Evolutionary conservation across 2,113 vertebrate genomes (phyloP), one percentile per base, ranked within the genome.

Genomic region (Hyperopisus bebe): DNA sequence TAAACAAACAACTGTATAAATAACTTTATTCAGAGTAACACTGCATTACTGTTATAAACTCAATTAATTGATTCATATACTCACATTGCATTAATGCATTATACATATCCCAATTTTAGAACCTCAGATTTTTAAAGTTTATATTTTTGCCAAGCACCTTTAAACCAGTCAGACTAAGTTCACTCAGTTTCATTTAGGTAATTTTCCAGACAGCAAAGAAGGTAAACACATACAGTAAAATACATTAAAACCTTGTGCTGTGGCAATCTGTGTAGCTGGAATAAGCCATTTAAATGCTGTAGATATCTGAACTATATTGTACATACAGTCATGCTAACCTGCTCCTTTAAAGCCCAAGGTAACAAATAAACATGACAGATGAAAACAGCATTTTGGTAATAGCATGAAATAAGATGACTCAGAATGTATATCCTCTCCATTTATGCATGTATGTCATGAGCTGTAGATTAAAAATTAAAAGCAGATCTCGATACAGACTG

Each of bases 1-100:
- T 39, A 27, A 50, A 86, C 50, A 87, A 53, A 87, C 27, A 87
- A 55, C 85, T 55, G 48, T 87, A 53, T 87, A 55, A 87, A 87
- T 87, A 87, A 55, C 21, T 24, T n/a, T 47, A 84, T 84, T 46
- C 82, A 46, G 47, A 84, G 44, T 21, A 87, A 87, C 85, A 87
- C 85, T 87, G 85, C 50, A 31, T 35, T 27, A 51, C 85, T 87
- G 24, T 35, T 31, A 39, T 31, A 55, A 53, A 7, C 48, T 53
- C 35, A 53, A 55, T 53, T 35, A 53, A 53, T 42, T 87, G 47
- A 87, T 55, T 87, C 85, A 86, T 27, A 50, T 50, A 48, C 44
- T 85, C 44, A 21, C 10, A 50, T 39, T 86, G 50, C 50, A 86
- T 31, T 21, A 35, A 86, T 85, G 47, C 24, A n/a, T 50, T 85